A percentile compares a stretch with the other conserved stretches of the same genome.
Conservation (phyloP, 2,888 invertebrate genomes). For the Pollenia griseotomentosa region DNA sequence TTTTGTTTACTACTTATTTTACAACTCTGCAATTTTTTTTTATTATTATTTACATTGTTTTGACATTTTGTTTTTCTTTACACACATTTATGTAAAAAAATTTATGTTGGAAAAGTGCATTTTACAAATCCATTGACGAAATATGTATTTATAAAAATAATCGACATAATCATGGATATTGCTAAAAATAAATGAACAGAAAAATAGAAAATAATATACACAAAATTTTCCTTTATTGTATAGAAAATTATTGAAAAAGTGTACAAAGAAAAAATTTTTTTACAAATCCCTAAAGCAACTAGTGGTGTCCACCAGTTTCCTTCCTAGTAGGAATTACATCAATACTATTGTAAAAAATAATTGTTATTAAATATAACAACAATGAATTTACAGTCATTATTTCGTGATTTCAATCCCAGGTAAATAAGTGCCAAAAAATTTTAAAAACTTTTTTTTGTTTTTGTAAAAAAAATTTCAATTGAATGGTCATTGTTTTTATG, state of each 20-base stretch:
- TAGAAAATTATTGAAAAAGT: not conserved
- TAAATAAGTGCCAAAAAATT: constrained; percentile 81
- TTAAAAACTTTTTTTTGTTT: not conserved
- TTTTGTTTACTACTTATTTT: not conserved
- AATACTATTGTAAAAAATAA: constrained; percentile 24
- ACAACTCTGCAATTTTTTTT: constrained; percentile 8
- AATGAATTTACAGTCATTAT: constrained; percentile 95
- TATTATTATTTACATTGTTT: constrained; percentile 20
- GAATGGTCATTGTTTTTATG: not conserved
- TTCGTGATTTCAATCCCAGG: constrained; percentile 97
- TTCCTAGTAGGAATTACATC: constrained; percentile 19
- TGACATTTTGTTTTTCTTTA: constrained; percentile 50
- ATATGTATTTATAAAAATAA: constrained; percentile 21
- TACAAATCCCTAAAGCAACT: constrained; percentile 59
- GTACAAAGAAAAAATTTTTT: not conserved
- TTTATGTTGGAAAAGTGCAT: constrained; percentile 27
- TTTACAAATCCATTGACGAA: constrained; percentile 4
- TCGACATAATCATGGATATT: constrained; percentile 8
- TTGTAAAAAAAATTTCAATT: not conserved
- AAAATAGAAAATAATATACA: not conserved
- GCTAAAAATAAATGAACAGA: not conserved
- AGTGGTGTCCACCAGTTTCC: constrained; percentile 51
- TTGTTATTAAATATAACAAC: not conserved
- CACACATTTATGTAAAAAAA: constrained; percentile 29
- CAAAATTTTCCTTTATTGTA: not conserved